Evolutionary conservation across 2,113 vertebrate species (phyloP), one percentile per base, ranked within the genome.

Genomic region (Peromyscus californicus): DNA sequence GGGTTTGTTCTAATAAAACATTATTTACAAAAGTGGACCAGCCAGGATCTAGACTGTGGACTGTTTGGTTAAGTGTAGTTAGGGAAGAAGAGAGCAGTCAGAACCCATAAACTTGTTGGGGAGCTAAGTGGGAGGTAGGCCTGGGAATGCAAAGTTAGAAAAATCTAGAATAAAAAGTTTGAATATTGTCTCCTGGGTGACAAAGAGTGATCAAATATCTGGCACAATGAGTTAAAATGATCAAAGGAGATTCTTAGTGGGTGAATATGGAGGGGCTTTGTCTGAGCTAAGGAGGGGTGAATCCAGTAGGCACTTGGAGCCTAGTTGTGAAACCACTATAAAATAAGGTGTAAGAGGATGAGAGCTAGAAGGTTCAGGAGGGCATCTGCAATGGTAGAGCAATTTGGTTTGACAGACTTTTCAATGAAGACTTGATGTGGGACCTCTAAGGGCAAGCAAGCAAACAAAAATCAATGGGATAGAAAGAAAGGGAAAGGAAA

Each of bases 1-100:
- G 29, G 4, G 48, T 89, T 79, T 31, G 84, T 92, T 15, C 74
- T 51, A 86, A 42, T 80, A 31, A 93, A 96, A 70, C 72, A 93
- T 90, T 72, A 59, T 85, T 84, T 79, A 48, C 24, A 33, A 74
- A 86, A 90, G 48, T 11, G 89, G 10, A 0, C 33, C 0, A 17
- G 5, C 7, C 24, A 89, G 48, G 31, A 91, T 39, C 19, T 89
- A 17, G 57, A 45, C 63, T 75, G 10, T 24, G 45, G 31, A 39
- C 7, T 48, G 61, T 45, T 91, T 89, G 10, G 13, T 21, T n/a
- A 22, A n/a, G 1, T 9, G 42, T 59, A 51, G 22, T 48, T 95
- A 94, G 31, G 22, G 78, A 51, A 83, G 19, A 22, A 19, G 15
- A 22, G 29, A 45, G 8, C 54, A 7, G 29, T 79, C 36, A 89